Evolutionary conservation across 2,797 vertebrate genomes (phyloP), one percentile per base, ranked within the genome.

Genomic region (Chaetodon trifasciatus): DNA sequence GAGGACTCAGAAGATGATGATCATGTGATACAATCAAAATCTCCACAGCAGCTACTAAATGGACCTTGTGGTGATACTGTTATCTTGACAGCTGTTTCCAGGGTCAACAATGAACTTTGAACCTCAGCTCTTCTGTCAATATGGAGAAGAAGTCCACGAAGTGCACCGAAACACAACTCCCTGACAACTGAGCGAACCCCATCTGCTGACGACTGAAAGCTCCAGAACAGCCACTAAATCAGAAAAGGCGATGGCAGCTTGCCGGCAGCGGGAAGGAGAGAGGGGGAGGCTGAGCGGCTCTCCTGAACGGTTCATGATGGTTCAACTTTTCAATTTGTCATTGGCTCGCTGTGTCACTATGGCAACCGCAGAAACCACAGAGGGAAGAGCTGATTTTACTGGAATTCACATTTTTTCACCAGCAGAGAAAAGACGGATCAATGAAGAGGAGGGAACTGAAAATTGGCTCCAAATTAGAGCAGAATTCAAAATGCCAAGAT

Each of bases 311-410:
- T 17, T 60, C 39, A 17, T 40, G 35, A 61, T 40, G 35, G 8
- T 40, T 21, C 56, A 58, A 3, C 16, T 53, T 53, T 52, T 52
- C 15, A 5, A 46, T 15, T 32, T 32, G 28, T 3, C 28, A 32
- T 32, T 32, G 28, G 28, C 28, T 46, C 44, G 2, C 49, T n/a
- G 7, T 50, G 52, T 53, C 11, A 11, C 55, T 16, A 53, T 37
- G 24, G 64, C 64, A 66, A n/a, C 46, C 17, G 46, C 44, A 50
- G 24, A n/a, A 37, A 66, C 16, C 17, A 46, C 13, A 63, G 61
- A 10, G 16, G 6, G 46, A 15, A 39, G 39, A 65, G 46, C 6
- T 66, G 24, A 55, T 55, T 28, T 55, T 28, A 28, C 13, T 28
- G 13, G 53, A 66, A 35, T 35, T 12, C 28, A 46, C 28, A 5